Evolutionary conservation across 37 sponge, comb jelly and placozoan genomes (phyloP).

Genomic region (Agelas oroides): DNA sequence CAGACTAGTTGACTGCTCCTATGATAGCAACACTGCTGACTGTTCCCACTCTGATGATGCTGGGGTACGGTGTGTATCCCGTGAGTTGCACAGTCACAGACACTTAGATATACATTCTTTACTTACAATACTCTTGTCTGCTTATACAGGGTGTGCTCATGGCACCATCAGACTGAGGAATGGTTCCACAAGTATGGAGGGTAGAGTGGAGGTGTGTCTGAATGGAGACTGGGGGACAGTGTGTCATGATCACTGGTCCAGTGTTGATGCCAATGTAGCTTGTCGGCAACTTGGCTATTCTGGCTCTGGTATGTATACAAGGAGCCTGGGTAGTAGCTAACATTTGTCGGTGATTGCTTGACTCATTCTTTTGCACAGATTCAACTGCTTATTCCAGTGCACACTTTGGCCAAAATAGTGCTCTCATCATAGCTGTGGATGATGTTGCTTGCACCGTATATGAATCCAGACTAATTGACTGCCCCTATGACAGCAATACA

Average conservation of each 20-base stretch:
- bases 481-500: neutral
- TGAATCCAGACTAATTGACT: neutral
- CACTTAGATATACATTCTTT: too few relatives aligned
- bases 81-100: too few relatives aligned
- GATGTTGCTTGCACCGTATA: neutral
- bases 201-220: slow-evolving; percentile 6
- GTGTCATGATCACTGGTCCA: neutral
- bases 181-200: neutral
- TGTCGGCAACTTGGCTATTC: neutral
- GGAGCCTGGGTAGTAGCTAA: too few relatives aligned
- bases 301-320: too few relatives aligned
- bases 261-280: neutral
- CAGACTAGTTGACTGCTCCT: neutral
- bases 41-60: too few relatives aligned
- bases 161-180: neutral
- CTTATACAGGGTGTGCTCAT: slow-evolving; percentile 1
- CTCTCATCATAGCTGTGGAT: neutral
- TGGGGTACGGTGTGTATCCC: neutral
- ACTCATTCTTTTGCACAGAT: too few relatives aligned
- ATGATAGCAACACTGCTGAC: too few relatives aligned
- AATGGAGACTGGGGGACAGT: slow-evolving; percentile 3
- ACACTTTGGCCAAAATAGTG: too few relatives aligned
- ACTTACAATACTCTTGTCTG: too few relatives aligned
- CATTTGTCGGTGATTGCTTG: neutral
- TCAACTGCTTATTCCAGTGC: too few relatives aligned